Evolutionary conservation across 2,888 invertebrate genomes (phyloP).

Genomic region (Dryobotodes eremita): DNA sequence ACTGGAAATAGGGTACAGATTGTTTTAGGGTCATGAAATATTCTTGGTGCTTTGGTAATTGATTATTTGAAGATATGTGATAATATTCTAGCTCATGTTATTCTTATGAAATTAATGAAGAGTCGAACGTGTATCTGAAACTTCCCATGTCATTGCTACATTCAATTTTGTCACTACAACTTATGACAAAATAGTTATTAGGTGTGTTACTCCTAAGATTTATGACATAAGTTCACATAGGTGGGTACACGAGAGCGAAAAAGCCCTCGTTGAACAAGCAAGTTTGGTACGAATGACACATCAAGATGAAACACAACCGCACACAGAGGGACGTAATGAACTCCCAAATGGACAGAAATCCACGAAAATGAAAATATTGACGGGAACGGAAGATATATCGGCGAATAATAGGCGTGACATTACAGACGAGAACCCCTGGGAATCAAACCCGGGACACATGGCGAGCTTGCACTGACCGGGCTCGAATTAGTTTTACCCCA

Average conservation of each 20-base stretch:
- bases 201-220: neutral
- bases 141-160: too few species aligned
- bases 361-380: conserved; percentile 87
- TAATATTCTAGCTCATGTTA: neutral
- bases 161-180: neutral
- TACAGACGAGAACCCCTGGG: conserved; percentile 85
- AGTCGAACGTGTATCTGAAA: neutral
- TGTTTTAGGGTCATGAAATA: conserved; percentile 8
- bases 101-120: neutral
- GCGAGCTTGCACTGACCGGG: conserved; percentile 77
- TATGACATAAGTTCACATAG: conserved; percentile 2
- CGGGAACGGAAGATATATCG: conserved; percentile 87
- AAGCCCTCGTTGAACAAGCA: neutral
- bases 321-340: conserved; percentile 75
- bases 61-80: neutral
- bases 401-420: conserved; percentile 89
- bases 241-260: neutral
- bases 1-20: conserved; percentile 29
- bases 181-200: neutral
- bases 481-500: conserved; percentile 88
- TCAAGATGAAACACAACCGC: conserved; percentile 55
- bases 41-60: neutral
- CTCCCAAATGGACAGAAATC: conserved; percentile 82
- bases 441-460: conserved; percentile 87
- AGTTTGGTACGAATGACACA: conserved; percentile 47